Percentiles rank a stretch among this genome's conserved stretches.
phyloP scores from a whole-genome alignment of 2,888 invertebrate genomes.

The Mesorhabditis spiculigera region DNA sequence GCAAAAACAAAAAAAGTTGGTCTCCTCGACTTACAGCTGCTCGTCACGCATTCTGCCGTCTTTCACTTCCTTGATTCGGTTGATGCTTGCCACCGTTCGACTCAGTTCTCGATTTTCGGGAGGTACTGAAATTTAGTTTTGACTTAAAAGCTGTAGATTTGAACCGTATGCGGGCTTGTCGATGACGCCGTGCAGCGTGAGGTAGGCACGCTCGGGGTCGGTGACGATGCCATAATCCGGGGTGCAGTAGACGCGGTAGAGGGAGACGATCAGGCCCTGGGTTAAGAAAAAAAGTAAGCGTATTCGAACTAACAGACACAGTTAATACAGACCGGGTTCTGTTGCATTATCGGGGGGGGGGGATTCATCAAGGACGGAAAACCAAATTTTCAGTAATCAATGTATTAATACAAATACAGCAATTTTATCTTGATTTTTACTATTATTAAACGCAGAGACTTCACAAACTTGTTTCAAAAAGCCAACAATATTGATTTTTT shows the following conservation, averaged over 20 bases:
- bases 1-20: too few relatives aligned
- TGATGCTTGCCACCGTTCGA: not conserved
- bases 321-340: too few relatives aligned
- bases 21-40: slow-evolving; percentile 14
- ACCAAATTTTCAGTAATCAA: too few relatives aligned
- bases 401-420: too few relatives aligned
- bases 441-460: too few relatives aligned
- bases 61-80: not conserved
- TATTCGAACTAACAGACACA: too few relatives aligned
- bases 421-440: too few relatives aligned
- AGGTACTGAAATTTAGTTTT: not conserved
- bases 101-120: not conserved
- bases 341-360: too few relatives aligned
- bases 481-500: too few relatives aligned
- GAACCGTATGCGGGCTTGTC: too few relatives aligned
- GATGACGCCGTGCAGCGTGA: not conserved
- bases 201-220: not conserved
- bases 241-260: not conserved
- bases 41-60: slow-evolving; percentile 22
- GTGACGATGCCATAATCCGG: not conserved
- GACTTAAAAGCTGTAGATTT: not conserved
- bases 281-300: not conserved
- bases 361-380: too few relatives aligned
- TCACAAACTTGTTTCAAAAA: too few relatives aligned
- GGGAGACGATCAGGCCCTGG: not conserved